Evolutionary conservation across 2,113 vertebrate genomes (phyloP).

Genomic region (Symphodus melops): DNA sequence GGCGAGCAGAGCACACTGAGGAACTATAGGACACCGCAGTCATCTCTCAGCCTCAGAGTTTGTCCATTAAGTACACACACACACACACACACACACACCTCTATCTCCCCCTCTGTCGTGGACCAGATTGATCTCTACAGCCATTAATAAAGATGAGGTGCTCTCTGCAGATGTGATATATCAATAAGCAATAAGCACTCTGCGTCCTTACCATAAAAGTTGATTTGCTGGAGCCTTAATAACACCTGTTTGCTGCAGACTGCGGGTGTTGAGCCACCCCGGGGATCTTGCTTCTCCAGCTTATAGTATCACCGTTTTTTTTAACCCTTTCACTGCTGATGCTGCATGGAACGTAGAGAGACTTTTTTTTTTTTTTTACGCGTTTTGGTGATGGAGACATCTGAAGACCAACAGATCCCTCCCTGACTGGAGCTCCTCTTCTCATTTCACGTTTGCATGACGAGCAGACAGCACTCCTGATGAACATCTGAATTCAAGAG

Average conservation of each 20-base stretch:
- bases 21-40: no score
- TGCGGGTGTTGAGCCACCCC: constrained; percentile 19
- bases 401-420: constrained; percentile 32
- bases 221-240: constrained; percentile 58
- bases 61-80: not conserved
- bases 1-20: no score
- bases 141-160: constrained; percentile 57
- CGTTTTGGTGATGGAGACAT: not conserved
- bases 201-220: constrained; percentile 40
- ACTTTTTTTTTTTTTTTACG: not conserved
- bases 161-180: constrained; percentile 50
- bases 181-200: constrained; percentile 50
- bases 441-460: no score
- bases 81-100: not conserved
- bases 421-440: not conserved
- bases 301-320: constrained; percentile 8
- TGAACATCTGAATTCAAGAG: constrained; percentile 35
- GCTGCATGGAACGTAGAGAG: not conserved
- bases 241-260: constrained; percentile 50
- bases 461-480: no score
- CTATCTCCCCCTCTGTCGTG: constrained; percentile 2
- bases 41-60: not conserved
- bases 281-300: constrained; percentile 25
- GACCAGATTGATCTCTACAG: constrained; percentile 38
- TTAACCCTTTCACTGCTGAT: constrained; percentile 12